Base-by-base conservation (phyloP, 2,888 invertebrate genomes). In the Heliconius ismenius region DNA sequence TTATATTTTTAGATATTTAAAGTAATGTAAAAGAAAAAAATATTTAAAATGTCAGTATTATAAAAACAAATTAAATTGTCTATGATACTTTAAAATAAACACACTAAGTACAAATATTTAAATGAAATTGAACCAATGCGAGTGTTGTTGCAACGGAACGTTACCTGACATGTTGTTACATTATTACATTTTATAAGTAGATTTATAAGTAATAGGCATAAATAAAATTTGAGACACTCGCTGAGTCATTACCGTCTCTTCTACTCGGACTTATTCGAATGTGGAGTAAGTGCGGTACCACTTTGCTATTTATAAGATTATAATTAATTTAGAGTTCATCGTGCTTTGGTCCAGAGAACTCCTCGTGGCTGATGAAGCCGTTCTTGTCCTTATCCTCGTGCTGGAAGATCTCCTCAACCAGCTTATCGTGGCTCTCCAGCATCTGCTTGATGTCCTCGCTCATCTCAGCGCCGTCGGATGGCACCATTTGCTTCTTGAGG, bases 361-460 rank as follows among this genome's bases (percentile, higher is more conserved):
- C 99, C 72, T 97, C 97, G 92, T 98, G 98, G 81, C 98, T 98
- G 85, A 99, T 99, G 93, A 96, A 98, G 79, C 99, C 99, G 87
- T 99, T 98, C 90, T 98, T 98, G 92, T 99, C 98, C 90, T 97
- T 98, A 90, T 99, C 99, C 90, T 99, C 99, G 89, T 98, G 98
- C 88, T 98, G 98, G 96, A 99, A 99, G 87, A 99, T 98, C 90
- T 99, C 98, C 86, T 98, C 98, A 11, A 99, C 98, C 76, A 99
- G 95, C 88, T 98, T 98, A 90, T 98, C 98, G 90, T 98, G 98
- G 86, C 98, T 97, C 78, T 97, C 97, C 76, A 98, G 92, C 96
- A 97, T 97, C 86, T 96, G 97, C 88, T 96, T 97, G 84, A 98
- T 94, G 87, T 98, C 97, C 7, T 97, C 97, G 84, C 96, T 96